Evolutionary conservation across 2,888 invertebrate genomes (phyloP).

Genomic region (Galeopsomyia nigrocyanea): DNA sequence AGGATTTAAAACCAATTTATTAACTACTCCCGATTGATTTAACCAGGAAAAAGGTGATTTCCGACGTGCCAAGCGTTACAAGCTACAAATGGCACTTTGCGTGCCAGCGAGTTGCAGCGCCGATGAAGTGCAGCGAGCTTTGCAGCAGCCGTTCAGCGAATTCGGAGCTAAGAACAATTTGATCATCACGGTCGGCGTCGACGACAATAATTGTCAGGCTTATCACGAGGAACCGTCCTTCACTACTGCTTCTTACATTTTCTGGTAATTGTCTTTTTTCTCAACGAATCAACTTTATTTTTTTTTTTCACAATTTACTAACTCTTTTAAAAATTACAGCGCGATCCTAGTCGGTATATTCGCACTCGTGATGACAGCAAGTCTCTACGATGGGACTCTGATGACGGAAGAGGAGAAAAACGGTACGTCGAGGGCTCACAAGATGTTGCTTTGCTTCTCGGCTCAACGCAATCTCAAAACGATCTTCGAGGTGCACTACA

Average conservation of each 20-base stretch:
- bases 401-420: not conserved
- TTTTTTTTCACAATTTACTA: too few relatives aligned
- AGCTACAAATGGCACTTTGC: slow-evolving; percentile 71
- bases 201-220: slow-evolving; percentile 53
- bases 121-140: slow-evolving; percentile 72
- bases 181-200: slow-evolving; percentile 49
- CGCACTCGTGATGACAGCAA: not conserved
- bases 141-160: slow-evolving; percentile 68
- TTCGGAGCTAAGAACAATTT: slow-evolving; percentile 58
- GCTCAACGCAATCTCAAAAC: slow-evolving; percentile 54
- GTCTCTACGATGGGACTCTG: not conserved
- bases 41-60: slow-evolving; percentile 58
- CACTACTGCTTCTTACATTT: slow-evolving; percentile 49
- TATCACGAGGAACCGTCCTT: slow-evolving; percentile 50
- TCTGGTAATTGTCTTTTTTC: too few relatives aligned
- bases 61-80: slow-evolving; percentile 53
- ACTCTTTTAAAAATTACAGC: too few relatives aligned
- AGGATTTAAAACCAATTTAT: not conserved
- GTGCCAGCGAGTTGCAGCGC: slow-evolving; percentile 74
- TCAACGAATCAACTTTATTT: too few relatives aligned
- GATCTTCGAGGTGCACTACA: slow-evolving; percentile 50
- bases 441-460: slow-evolving; percentile 58
- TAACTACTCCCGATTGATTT: not conserved
- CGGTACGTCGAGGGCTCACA: slow-evolving; percentile 14
- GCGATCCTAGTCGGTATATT: slow-evolving; percentile 44